Evolutionary conservation across 1,140 invertebrate species (phyloP).

Genomic region (Drosophila melanogaster): DNA sequence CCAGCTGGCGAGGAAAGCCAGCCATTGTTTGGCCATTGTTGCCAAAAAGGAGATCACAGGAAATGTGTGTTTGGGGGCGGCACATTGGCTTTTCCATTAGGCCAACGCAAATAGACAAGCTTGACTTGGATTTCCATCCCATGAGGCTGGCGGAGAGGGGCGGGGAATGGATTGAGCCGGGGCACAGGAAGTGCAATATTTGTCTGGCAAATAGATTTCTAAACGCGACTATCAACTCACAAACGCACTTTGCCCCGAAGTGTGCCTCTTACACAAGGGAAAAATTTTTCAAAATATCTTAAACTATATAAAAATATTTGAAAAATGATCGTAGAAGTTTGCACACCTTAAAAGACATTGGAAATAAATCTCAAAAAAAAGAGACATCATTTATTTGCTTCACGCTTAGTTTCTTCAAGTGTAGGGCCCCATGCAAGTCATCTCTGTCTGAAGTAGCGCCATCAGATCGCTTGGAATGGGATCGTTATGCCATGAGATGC

Average conservation of each 20-base stretch:
- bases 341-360: background rate
- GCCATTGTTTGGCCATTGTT: conserved; percentile 66
- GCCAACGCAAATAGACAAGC: conserved; percentile 73
- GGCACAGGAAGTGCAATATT: conserved; percentile 71
- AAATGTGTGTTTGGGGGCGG: conserved; percentile 3
- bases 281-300: background rate
- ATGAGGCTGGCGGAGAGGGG: background rate
- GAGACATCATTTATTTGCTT: too few relatives aligned
- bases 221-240: conserved; percentile 53
- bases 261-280: conserved; percentile 14
- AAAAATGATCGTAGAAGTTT: background rate
- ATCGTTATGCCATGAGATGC: conserved; percentile 12
- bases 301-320: background rate
- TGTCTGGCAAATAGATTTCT: conserved; percentile 74
- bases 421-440: background rate
- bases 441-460: conserved; percentile 12
- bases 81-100: conserved; percentile 59
- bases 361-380: background rate
- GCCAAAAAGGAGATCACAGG: conserved; percentile 57
- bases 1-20: conserved; percentile 31
- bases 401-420: background rate
- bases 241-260: conserved; percentile 14
- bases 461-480: conserved; percentile 14
- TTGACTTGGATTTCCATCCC: conserved; percentile 68
- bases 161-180: background rate